phyloP scores from a whole-genome alignment of 2,888 invertebrate species.

The Cryptops parisi region DNA sequence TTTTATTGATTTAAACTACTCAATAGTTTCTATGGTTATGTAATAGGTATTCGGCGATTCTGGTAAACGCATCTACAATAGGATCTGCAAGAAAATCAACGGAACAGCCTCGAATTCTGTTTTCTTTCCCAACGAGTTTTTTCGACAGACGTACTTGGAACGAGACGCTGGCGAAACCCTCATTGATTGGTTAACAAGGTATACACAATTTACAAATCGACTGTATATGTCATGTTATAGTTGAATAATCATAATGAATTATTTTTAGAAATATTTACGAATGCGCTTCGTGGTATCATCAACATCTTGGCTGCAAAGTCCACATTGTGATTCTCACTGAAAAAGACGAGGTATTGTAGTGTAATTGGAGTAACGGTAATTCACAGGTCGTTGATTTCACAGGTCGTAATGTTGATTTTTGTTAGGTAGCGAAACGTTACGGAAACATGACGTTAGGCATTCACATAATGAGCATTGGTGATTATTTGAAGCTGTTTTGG shows the following conservation, averaged over 20 bases:
- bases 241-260: not conserved
- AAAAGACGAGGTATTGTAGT: slow-evolving; percentile 23
- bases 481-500: slow-evolving; percentile 28
- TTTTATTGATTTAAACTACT: no score
- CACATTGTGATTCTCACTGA: slow-evolving; percentile 29
- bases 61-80: slow-evolving; percentile 23
- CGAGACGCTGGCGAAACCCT: slow-evolving; percentile 23
- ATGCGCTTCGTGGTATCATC: slow-evolving; percentile 27
- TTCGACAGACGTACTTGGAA: slow-evolving; percentile 25
- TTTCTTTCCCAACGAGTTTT: slow-evolving; percentile 30
- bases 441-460: slow-evolving; percentile 21
- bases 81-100: slow-evolving; percentile 24
- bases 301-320: slow-evolving; percentile 27
- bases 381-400: no score
- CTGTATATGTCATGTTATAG: not conserved
- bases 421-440: slow-evolving; percentile 17
- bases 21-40: no score
- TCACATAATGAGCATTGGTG: slow-evolving; percentile 25
- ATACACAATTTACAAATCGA: no score
- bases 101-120: slow-evolving; percentile 25
- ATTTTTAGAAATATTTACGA: slow-evolving; percentile 25
- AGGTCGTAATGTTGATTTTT: no score
- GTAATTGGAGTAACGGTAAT: no score
- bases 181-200: slow-evolving; percentile 6
- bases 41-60: slow-evolving; percentile 26